These are phyloP conservation scores for Copsychus sechellarum DNA, from an alignment of 2,113 vertebrate genomes.

Conservation along the genomic window DNA sequence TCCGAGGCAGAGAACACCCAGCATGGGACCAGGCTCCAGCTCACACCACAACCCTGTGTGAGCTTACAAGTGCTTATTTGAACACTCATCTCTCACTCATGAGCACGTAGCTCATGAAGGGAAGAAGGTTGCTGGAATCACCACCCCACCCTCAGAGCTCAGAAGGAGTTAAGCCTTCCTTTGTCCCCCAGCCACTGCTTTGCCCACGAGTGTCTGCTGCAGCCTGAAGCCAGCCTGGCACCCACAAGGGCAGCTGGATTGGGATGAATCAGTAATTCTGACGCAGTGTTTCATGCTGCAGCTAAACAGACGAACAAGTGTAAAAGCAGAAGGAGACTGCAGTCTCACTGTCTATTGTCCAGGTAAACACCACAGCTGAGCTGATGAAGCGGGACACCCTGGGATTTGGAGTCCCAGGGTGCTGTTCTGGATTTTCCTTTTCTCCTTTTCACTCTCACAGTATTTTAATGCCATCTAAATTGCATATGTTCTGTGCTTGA, in stretches of 20 bases:
- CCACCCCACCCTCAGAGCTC: neutral
- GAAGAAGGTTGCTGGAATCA: neutral
- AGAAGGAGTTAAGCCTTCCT: neutral
- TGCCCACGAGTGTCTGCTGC: neutral
- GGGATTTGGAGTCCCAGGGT: neutral
- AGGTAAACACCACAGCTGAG: neutral
- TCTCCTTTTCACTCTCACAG: neutral
- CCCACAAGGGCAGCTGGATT: neutral
- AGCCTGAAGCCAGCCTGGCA: neutral
- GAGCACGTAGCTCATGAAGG: neutral
- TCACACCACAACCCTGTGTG: neutral
- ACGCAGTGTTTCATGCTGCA: too few species aligned
- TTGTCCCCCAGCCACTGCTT: neutral
- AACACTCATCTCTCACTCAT: neutral
- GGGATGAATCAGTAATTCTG: neutral
- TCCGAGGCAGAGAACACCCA: neutral
- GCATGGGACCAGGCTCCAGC: neutral
- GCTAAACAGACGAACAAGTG: neutral
- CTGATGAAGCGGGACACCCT: neutral
- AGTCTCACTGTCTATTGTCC: accelerated
- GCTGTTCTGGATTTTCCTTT: neutral
- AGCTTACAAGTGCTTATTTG: neutral
- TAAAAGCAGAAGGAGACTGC: neutral
- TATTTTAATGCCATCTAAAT: neutral
- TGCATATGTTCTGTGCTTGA: neutral